Evolutionary conservation across 2,113 vertebrate species (phyloP).

Genomic region (Psittacula cyanocephala): DNA sequence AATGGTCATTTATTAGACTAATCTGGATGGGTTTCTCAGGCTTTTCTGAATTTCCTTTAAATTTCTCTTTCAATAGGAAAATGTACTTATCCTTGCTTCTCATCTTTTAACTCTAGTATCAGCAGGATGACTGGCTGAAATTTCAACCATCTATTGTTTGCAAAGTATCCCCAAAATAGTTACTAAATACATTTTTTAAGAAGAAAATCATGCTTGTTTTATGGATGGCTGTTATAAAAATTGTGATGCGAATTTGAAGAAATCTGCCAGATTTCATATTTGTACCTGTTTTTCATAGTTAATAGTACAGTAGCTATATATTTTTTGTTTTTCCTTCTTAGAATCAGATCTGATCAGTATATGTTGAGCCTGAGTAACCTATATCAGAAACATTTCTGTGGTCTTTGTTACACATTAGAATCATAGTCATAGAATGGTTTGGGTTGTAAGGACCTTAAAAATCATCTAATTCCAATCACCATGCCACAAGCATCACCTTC

Average conservation of each 20-base stretch:
- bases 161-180: not conserved
- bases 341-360: not conserved
- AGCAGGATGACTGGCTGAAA: not conserved
- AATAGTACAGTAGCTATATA: not conserved
- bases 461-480: not conserved
- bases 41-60: not conserved
- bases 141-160: not conserved
- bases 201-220: rapidly evolving
- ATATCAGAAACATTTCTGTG: not conserved
- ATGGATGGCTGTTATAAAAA: not conserved
- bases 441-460: not conserved
- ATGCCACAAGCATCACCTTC: not conserved
- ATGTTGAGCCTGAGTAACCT: not conserved
- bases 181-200: not conserved
- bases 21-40: not conserved
- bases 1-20: not conserved
- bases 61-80: not conserved
- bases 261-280: not conserved
- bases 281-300: not conserved
- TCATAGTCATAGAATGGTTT: not conserved
- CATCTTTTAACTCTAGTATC: not conserved
- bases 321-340: not conserved
- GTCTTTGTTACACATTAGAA: not conserved
- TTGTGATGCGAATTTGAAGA: not conserved
- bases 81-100: not conserved